Base-by-base conservation (phyloP, 1,140 invertebrate genomes). In the Lutraria rhynchaena region DNA sequence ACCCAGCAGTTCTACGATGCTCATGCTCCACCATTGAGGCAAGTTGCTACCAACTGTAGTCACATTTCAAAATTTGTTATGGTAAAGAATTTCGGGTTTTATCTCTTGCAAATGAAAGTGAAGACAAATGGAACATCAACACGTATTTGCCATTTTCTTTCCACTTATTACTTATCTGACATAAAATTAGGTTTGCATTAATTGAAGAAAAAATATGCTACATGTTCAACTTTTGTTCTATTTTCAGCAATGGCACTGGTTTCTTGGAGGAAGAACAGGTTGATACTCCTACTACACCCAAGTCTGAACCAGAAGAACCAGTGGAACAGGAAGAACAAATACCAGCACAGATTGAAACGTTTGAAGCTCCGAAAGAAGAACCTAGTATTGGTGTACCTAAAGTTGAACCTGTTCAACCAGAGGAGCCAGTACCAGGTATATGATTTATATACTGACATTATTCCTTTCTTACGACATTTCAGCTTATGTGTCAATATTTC, bases 1-100 rank as follows among this genome's bases (percentile, higher is more conserved):
- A 67, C 77, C 22, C 78, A 82, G 33, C 81, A 87, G 70, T 88
- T 71, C 49, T 87, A 80, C 81, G 87, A 87, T 31, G 63, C 67
- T 17, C 76, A 74, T 74, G 55, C 73, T 27, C 80, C 81, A 60
- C 55, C 84, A 22, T 53, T 89, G 51, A 89, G 88, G 88, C 87
- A 78, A 3, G 60, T 60, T 29, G 3, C n/a, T 29, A 60, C 31
- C 57, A 5, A 15, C 15, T 41, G 37, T 41, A 41, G n/a, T n/a
- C n/a, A n/a, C n/a, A n/a, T n/a, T n/a, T n/a, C n/a, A n/a, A n/a
- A n/a, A n/a, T n/a, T n/a, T n/a, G n/a, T n/a, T n/a, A n/a, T n/a
- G n/a, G n/a, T n/a, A n/a, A n/a, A n/a, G n/a, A n/a, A n/a, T n/a
- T n/a, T n/a, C n/a, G n/a, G n/a, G n/a, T n/a, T n/a, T n/a, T n/a